These are phyloP conservation scores for Cephus nigrinus DNA, from an alignment of 2,888 invertebrate genomes.

Conservation along the genomic window DNA sequence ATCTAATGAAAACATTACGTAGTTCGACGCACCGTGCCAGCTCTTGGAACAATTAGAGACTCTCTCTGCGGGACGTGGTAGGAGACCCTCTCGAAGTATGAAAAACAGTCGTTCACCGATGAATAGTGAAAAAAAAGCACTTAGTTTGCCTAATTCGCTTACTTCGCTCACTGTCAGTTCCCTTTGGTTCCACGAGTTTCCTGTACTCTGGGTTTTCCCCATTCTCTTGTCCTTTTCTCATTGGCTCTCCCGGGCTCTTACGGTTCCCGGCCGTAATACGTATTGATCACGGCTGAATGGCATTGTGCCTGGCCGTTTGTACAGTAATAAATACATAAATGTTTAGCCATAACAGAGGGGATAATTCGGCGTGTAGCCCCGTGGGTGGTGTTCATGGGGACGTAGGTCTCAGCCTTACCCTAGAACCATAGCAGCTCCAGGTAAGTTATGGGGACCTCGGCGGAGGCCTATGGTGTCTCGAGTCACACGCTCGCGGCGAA, in stretches of 20 bases:
- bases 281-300: slow-evolving; percentile 43
- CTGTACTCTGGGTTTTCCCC: background rate
- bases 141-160: too few species aligned
- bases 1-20: slow-evolving; percentile 53
- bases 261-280: slow-evolving; percentile 35
- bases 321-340: slow-evolving; percentile 55
- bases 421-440: slow-evolving; percentile 15
- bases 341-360: slow-evolving; percentile 49
- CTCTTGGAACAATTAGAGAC: too few species aligned
- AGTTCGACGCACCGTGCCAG: too few species aligned
- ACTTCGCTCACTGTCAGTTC: too few species aligned
- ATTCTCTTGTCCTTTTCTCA: slow-evolving; percentile 19
- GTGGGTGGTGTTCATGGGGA: slow-evolving; percentile 29
- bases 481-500: slow-evolving; percentile 28
- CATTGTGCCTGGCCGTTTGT: slow-evolving; percentile 48
- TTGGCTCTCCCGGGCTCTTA: slow-evolving; percentile 4
- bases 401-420: background rate
- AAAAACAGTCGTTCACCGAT: too few species aligned
- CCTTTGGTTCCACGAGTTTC: background rate
- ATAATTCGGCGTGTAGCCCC: slow-evolving; percentile 47
- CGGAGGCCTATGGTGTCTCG: slow-evolving; percentile 8
- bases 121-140: too few species aligned
- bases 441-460: slow-evolving; percentile 26
- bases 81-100: too few species aligned
- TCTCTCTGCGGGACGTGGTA: too few species aligned